Base-by-base conservation (phyloP, 2,888 invertebrate species). In the Melanotus villosus region DNA sequence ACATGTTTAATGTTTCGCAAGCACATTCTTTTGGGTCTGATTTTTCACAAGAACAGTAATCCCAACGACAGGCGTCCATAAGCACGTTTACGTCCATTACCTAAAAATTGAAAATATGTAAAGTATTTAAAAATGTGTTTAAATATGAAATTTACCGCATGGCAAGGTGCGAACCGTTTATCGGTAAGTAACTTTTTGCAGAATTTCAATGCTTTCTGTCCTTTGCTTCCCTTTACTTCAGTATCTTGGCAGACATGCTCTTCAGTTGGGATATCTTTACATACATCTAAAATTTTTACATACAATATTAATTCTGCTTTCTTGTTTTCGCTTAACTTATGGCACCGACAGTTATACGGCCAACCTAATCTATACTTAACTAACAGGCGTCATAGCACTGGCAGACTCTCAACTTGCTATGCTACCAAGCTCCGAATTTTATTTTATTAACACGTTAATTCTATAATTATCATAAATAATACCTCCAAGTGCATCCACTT, bases 1-100 rank as follows among this genome's bases (percentile, higher is more conserved):
- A 92, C 60, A 94, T 92, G 0, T 91, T 88, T 64, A 95, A 87
- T 0, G 93, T 91, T 72, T 90, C 89, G 79, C 95, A 95, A 0
- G 92, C 92, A 79, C 95, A 95, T 32, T 87, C 87, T 64, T 89
- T 87, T 0, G 89, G 87, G 79, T 89, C 88, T 80, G 77, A 77
- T 5, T 83, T 84, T 0, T 88, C 82, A 6, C 87, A 86, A 18
- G 89, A 88, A 80, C 96, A 96, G 81, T 91, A 95, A 80, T 96
- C 95, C 87, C 91, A 92, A 58, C 90, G 88, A 75, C 96, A 97
- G 0, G 93, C 90, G 59, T 90, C 90, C 41, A 93, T 82, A 45
- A 94, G 86, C 0, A 90, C 86, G 66, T 72, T 80, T 77, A 65
- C 34, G 70, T 72, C 60, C 52, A 64, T 43, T 2, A 64, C 19